These are phyloP conservation scores for Lepidurus packardi DNA, from an alignment of 1,140 invertebrate species.

Conservation along the genomic window DNA sequence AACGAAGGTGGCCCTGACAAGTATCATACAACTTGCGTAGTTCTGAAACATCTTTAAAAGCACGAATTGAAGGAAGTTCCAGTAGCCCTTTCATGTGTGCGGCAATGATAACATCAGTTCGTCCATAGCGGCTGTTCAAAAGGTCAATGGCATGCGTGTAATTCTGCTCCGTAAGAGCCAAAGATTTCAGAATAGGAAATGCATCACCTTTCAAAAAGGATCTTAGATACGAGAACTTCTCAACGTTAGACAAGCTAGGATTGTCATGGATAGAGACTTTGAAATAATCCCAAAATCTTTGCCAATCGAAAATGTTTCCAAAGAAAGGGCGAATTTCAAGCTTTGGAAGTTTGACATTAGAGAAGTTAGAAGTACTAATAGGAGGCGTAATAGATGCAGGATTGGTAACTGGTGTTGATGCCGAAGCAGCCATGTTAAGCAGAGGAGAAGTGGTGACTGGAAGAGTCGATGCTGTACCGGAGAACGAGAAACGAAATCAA, in stretches of 20 bases:
- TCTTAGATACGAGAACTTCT: neutral
- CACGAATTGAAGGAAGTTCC: neutral
- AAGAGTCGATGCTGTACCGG: no score
- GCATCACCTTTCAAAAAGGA: neutral
- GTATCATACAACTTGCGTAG: neutral
- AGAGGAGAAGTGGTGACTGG: no score
- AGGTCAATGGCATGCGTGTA: neutral
- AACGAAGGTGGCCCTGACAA: neutral
- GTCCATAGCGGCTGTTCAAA: neutral
- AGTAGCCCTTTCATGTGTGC: constrained; percentile 23
- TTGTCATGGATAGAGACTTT: neutral
- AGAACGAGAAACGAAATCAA: neutral
- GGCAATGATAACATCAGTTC: neutral
- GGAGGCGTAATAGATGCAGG: neutral
- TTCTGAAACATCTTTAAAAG: neutral
- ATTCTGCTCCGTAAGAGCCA: neutral
- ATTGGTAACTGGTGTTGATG: neutral
- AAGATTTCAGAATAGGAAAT: neutral
- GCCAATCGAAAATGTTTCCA: neutral
- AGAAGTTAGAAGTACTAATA: neutral
- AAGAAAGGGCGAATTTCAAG: neutral
- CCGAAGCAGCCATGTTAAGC: no score
- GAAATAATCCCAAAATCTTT: neutral
- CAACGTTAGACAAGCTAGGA: neutral
- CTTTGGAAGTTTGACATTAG: neutral